These are phyloP conservation scores for Pseudanteris insignis DNA, from an alignment of 2,888 invertebrate species.

Conservation along the genomic window DNA sequence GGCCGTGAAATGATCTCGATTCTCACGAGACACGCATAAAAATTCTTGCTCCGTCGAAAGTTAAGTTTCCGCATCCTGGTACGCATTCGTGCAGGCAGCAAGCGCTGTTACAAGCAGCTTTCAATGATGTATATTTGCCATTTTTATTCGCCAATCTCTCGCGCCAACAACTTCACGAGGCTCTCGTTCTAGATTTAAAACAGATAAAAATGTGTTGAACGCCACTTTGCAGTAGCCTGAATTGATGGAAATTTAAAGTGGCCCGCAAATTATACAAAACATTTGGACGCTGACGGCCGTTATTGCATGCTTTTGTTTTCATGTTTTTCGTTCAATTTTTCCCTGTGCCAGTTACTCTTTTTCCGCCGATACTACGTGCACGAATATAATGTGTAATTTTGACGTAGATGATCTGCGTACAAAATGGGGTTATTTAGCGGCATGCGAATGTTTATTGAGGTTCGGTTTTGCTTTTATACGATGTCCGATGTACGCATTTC, in stretches of 20 bases:
- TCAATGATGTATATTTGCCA: slow-evolving; percentile 46
- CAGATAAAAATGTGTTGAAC: slow-evolving; percentile 31
- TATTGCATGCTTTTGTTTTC: slow-evolving; percentile 15
- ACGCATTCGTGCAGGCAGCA: slow-evolving; percentile 16
- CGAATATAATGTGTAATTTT: no score
- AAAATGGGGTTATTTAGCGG: no score
- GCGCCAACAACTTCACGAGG: slow-evolving; percentile 27
- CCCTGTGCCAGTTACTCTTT: no score
- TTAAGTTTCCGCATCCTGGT: slow-evolving; percentile 9
- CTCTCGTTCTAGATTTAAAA: slow-evolving; percentile 20
- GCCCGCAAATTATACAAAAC: slow-evolving; percentile 21
- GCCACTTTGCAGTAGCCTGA: slow-evolving; percentile 17
- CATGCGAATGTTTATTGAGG: no score
- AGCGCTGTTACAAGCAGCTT: slow-evolving; percentile 18
- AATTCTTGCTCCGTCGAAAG: slow-evolving; percentile 28
- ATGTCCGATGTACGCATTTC: no score
- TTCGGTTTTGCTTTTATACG: no score
- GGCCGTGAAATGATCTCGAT: slow-evolving; percentile 10
- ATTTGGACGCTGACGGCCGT: slow-evolving; percentile 11
- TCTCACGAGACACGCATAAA: slow-evolving; percentile 19
- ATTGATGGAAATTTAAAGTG: slow-evolving; percentile 33
- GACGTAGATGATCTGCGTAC: no score
- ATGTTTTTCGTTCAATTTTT: no score
- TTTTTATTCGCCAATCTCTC: slow-evolving; percentile 42
- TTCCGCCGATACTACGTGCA: no score